Conservation (phyloP, 2,113 vertebrate genomes). For the Sinosuthora webbiana region DNA sequence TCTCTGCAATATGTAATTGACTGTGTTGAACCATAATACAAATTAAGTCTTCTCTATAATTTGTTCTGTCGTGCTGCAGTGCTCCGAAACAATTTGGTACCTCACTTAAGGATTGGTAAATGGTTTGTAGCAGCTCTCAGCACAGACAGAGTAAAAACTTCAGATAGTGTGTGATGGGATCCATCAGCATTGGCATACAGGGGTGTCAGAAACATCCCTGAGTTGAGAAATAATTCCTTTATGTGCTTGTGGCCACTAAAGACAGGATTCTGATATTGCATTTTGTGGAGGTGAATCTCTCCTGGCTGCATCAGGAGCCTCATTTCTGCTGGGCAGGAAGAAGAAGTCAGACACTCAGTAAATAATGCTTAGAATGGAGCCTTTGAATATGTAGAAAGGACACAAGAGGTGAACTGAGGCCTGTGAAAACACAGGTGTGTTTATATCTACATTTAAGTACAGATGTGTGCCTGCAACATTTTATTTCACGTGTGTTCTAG, state of each 20-base stretch:
- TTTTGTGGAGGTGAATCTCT: background rate
- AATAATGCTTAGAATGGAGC: background rate
- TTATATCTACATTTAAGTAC: background rate
- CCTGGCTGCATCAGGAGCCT: background rate
- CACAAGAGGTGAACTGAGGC: background rate
- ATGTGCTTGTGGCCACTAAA: background rate
- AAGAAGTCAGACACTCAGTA: background rate
- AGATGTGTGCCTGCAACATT: background rate
- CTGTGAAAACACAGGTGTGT: background rate
- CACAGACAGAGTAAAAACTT: constrained; percentile 18
- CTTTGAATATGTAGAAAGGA: background rate
- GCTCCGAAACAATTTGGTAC: constrained; percentile 74
- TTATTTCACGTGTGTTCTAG: background rate
- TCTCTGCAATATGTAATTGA: constrained; percentile 75
- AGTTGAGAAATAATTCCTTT: background rate
- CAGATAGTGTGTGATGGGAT: background rate
- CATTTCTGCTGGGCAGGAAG: background rate
- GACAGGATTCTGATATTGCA: background rate
- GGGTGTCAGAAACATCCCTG: background rate
- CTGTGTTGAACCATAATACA: constrained; percentile 72
- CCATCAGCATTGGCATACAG: background rate
- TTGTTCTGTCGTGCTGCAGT: constrained; percentile 65
- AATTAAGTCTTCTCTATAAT: constrained; percentile 75
- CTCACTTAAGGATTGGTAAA: constrained; percentile 68
- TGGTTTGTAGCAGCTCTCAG: constrained; percentile 52